Evolutionary conservation across 2,113 vertebrate species (phyloP).

Genomic region (Haplotaxodon microlepis): DNA sequence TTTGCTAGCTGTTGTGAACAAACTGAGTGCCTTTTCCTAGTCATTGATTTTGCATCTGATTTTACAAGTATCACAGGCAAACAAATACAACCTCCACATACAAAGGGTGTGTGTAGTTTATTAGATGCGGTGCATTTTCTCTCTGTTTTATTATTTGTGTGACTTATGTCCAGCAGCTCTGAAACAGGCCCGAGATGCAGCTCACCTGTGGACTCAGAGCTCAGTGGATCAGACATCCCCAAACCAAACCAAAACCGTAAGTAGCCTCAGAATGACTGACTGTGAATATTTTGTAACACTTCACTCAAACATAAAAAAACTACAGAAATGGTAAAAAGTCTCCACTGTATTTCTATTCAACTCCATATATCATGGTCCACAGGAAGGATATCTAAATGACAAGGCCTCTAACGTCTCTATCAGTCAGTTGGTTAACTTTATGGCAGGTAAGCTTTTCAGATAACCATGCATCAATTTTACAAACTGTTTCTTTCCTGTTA

Average conservation of each 20-base stretch:
- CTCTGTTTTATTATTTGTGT: neutral
- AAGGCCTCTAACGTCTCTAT: neutral
- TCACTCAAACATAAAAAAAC: neutral
- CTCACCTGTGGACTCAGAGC: slow-evolving; percentile 77
- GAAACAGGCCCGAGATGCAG: slow-evolving; percentile 85
- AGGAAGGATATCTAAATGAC: neutral
- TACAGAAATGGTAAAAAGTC: neutral
- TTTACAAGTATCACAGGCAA: neutral
- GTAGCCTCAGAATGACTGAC: slow-evolving; percentile 11
- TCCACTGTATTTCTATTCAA: neutral
- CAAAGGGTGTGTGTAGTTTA: neutral
- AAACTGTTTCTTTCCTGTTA: neutral
- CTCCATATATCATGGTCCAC: neutral
- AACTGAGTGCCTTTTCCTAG: neutral
- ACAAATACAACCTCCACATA: neutral
- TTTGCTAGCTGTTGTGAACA: neutral
- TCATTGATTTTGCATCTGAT: neutral
- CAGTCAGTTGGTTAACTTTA: neutral
- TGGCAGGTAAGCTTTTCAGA: neutral
- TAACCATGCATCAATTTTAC: neutral
- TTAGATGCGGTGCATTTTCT: neutral
- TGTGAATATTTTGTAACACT: neutral
- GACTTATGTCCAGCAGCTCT: slow-evolving; percentile 69
- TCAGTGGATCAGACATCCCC: slow-evolving; percentile 21
- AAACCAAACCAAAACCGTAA: slow-evolving; percentile 69